Percentiles rank a stretch among this genome's conserved stretches.
Conservation (phyloP, 2,888 invertebrate genomes). For the Hydriomena furcata region DNA sequence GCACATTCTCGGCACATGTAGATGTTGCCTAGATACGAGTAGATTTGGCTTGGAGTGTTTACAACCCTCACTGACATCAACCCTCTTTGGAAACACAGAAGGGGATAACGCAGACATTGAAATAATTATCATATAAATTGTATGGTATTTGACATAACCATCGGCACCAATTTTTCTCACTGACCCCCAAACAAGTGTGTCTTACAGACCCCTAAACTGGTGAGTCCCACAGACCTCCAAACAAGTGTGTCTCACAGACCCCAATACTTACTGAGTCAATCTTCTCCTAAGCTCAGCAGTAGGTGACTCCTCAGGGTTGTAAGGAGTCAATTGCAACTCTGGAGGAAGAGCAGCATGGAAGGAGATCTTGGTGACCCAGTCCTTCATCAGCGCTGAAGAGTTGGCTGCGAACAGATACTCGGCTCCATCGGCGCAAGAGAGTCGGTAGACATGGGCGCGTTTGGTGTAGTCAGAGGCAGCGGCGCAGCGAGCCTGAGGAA, state of each 20-base stretch:
- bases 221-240: too few relatives aligned
- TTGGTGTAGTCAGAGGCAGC: constrained; percentile 97
- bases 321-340: constrained; percentile 93
- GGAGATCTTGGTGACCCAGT: constrained; percentile 96
- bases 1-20: too few relatives aligned
- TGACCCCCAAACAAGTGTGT: too few relatives aligned
- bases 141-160: too few relatives aligned
- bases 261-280: constrained; percentile 57
- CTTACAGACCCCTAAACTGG: too few relatives aligned
- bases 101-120: too few relatives aligned
- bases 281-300: constrained; percentile 64
- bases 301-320: constrained; percentile 83
- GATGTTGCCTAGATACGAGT: too few relatives aligned
- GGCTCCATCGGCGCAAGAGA: constrained; percentile 94
- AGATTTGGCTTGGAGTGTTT: too few relatives aligned
- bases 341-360: constrained; percentile 97
- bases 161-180: too few relatives aligned
- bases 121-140: too few relatives aligned
- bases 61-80: too few relatives aligned
- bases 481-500: constrained; percentile 85
- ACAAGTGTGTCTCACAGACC: background rate
- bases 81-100: too few relatives aligned
- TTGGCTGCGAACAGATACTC: constrained; percentile 95
- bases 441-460: constrained; percentile 95
- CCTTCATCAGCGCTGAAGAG: constrained; percentile 89